Conservation (phyloP, 2,888 invertebrate genomes). For the Nephrotoma guestfalica region DNA sequence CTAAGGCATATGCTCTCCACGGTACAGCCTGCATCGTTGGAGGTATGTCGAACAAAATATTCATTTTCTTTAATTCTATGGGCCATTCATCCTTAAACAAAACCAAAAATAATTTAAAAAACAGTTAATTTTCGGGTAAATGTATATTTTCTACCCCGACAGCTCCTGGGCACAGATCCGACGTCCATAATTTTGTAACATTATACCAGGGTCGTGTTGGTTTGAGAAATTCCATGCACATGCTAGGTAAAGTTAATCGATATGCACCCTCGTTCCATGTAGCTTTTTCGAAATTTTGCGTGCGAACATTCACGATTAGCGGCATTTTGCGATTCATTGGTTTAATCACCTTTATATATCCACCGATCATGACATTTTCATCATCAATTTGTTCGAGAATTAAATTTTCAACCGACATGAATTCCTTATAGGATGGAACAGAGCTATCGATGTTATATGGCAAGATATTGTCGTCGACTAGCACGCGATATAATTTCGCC, state of each 20-base stretch:
- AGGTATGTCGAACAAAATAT: neutral
- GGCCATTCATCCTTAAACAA: neutral
- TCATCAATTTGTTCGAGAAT: neutral
- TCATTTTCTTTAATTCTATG: neutral
- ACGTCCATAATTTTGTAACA: too few species aligned
- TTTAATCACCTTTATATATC: neutral
- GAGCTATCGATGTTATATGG: neutral
- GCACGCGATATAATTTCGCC: neutral
- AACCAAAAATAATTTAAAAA: neutral
- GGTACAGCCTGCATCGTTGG: neutral
- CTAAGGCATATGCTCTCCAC: neutral
- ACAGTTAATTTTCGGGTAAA: neutral
- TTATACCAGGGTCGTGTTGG: too few species aligned
- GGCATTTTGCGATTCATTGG: neutral
- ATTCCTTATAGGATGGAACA: neutral
- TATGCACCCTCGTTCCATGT: neutral
- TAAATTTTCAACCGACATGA: neutral
- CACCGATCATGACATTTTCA: neutral
- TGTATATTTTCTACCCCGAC: neutral
- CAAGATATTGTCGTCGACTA: neutral
- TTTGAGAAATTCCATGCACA: neutral
- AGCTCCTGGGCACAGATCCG: neutral
- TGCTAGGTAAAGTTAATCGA: neutral
- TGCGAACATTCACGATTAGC: neutral
- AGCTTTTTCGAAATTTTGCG: too few species aligned